phyloP scores from a whole-genome alignment of 2,113 vertebrate genomes.

The Lepus americanus region DNA sequence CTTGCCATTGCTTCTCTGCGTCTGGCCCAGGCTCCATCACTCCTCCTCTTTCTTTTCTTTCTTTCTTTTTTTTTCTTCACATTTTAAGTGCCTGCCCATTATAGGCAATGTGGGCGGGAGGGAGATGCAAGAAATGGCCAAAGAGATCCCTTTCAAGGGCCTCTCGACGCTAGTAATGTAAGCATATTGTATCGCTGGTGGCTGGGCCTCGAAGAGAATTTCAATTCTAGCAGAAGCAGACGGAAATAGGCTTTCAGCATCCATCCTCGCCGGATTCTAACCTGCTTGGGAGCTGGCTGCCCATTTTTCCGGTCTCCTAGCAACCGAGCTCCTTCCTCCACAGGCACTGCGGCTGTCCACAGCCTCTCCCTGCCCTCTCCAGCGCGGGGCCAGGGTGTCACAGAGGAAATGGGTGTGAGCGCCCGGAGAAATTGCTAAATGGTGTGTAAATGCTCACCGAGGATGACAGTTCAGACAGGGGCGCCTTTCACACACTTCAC shows the following conservation, averaged over 20 bases:
- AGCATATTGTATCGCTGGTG: slow-evolving; percentile 80
- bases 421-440: slow-evolving; percentile 77
- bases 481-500: slow-evolving; percentile 69
- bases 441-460: slow-evolving; percentile 73
- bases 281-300: slow-evolving; percentile 82
- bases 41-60: not conserved
- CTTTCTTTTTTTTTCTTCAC: not conserved
- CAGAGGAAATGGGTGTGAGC: slow-evolving; percentile 49
- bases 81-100: slow-evolving; percentile 67
- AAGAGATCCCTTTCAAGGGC: slow-evolving; percentile 74
- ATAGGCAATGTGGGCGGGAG: slow-evolving; percentile 58
- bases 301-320: slow-evolving; percentile 84
- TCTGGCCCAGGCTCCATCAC: slow-evolving; percentile 54
- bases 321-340: slow-evolving; percentile 81
- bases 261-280: slow-evolving; percentile 81
- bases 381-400: slow-evolving; percentile 66
- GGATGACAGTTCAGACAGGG: slow-evolving; percentile 59
- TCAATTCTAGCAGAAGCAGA: slow-evolving; percentile 80
- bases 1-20: slow-evolving; percentile 64
- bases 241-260: slow-evolving; percentile 83
- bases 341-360: slow-evolving; percentile 59
- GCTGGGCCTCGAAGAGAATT: slow-evolving; percentile 79
- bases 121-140: slow-evolving; percentile 63
- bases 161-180: slow-evolving; percentile 72
- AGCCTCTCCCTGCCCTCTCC: slow-evolving; percentile 32